These are phyloP conservation scores for Protodeltote pygarga DNA, from an alignment of 2,888 invertebrate genomes.

Conservation along the genomic window DNA sequence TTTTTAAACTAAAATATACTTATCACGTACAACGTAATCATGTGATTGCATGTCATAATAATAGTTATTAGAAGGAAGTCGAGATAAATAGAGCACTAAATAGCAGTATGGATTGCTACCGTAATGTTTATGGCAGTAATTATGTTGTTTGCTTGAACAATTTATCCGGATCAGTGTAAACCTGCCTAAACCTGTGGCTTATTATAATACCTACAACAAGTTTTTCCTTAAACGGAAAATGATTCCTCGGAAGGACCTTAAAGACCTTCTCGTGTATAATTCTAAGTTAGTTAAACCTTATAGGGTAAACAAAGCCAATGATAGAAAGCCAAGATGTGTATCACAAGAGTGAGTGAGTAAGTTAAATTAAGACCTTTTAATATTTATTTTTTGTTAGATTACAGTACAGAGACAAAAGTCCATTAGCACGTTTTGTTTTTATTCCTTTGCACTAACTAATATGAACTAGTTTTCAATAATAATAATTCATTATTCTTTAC, in stretches of 20 bases:
- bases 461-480: no score
- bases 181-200: conserved; percentile 23
- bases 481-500: no score
- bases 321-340: neutral
- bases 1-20: conserved; percentile 33
- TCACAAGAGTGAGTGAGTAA: no score
- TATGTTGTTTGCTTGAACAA: conserved; percentile 52
- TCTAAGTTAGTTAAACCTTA: conserved; percentile 5
- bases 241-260: conserved; percentile 15
- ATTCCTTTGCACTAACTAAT: no score
- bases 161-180: conserved; percentile 23
- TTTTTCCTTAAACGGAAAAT: conserved; percentile 31
- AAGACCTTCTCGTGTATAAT: conserved; percentile 11
- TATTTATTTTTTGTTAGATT: no score
- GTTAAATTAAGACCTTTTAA: no score
- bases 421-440: no score
- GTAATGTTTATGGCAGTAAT: conserved; percentile 53
- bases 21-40: conserved; percentile 38
- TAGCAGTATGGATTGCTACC: conserved; percentile 45
- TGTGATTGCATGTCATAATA: conserved; percentile 48
- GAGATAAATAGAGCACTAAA: conserved; percentile 47
- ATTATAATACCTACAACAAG: conserved; percentile 1
- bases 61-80: conserved; percentile 50
- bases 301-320: neutral
- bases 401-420: no score